A percentile compares a stretch with the other conserved stretches of the same genome.
These are phyloP conservation scores for Callopanchax toddi DNA, from an alignment of 2,113 vertebrate species.

Conservation along the genomic window DNA sequence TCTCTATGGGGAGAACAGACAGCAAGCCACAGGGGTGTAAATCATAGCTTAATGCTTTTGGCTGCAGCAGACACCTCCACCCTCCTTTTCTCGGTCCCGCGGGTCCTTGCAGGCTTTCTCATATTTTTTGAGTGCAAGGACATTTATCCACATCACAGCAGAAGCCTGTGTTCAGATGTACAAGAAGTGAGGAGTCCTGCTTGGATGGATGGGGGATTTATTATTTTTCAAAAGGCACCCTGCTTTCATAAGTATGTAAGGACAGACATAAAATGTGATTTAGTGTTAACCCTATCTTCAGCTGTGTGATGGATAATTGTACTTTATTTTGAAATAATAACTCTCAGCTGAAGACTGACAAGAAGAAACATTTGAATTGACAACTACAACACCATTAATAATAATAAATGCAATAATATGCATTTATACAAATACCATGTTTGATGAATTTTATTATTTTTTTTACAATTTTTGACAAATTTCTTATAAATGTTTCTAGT, in stretches of 20 bases:
- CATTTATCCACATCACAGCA: constrained; percentile 56
- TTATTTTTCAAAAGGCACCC: constrained; percentile 23
- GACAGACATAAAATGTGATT: constrained; percentile 3
- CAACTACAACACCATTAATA: neutral
- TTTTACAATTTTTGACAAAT: too few relatives aligned
- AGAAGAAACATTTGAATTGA: neutral
- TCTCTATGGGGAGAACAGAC: constrained; percentile 73
- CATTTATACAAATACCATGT: too few relatives aligned
- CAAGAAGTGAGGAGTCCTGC: constrained; percentile 30
- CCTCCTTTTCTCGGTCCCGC: constrained; percentile 35
- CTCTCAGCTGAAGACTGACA: neutral
- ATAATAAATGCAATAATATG: too few relatives aligned
- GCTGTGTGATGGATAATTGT: neutral
- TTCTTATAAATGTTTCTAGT: too few relatives aligned
- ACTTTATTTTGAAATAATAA: neutral
- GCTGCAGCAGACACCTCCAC: constrained; percentile 69
- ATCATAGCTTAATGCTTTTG: constrained; percentile 80
- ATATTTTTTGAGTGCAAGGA: constrained; percentile 51
- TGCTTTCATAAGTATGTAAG: constrained; percentile 27
- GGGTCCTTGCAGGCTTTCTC: constrained; percentile 43
- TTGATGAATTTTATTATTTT: too few relatives aligned
- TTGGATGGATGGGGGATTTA: constrained; percentile 22
- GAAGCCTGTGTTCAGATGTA: constrained; percentile 39
- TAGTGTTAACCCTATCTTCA: neutral
- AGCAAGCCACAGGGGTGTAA: constrained; percentile 74